phyloP scores from a whole-genome alignment of 2,888 invertebrate genomes.

The Julus scandinavius region DNA sequence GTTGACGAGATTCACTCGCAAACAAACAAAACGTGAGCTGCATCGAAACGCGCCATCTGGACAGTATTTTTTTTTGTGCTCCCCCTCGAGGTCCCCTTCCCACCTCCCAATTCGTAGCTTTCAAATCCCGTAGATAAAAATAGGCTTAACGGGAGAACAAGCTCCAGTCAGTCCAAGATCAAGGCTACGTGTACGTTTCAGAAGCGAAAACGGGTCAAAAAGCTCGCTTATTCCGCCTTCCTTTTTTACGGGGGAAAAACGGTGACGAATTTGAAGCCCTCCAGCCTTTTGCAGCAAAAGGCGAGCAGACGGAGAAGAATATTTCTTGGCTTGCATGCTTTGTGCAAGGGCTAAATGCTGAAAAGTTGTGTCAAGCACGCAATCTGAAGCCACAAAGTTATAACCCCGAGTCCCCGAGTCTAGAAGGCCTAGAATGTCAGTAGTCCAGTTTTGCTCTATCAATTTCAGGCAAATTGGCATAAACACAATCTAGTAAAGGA shows the following conservation, averaged over 20 bases:
- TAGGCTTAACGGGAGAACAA: slow-evolving; percentile 5
- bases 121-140: neutral
- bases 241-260: neutral
- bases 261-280: neutral
- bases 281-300: no score
- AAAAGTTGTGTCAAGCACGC: no score
- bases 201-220: neutral
- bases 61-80: neutral
- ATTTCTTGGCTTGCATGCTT: no score
- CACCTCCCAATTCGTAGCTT: neutral
- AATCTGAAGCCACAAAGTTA: no score
- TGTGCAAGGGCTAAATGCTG: no score
- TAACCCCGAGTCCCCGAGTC: no score
- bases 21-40: slow-evolving; percentile 39
- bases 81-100: neutral
- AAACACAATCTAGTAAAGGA: no score
- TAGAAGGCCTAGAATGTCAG: no score
- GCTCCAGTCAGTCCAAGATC: neutral
- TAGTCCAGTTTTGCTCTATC: no score
- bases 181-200: neutral
- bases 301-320: neutral
- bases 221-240: slow-evolving; percentile 2
- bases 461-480: no score
- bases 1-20: slow-evolving; percentile 24
- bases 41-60: slow-evolving; percentile 39